Evolutionary conservation across 1,140 invertebrate species (phyloP).

Genomic region (Heliconius eleuchia): DNA sequence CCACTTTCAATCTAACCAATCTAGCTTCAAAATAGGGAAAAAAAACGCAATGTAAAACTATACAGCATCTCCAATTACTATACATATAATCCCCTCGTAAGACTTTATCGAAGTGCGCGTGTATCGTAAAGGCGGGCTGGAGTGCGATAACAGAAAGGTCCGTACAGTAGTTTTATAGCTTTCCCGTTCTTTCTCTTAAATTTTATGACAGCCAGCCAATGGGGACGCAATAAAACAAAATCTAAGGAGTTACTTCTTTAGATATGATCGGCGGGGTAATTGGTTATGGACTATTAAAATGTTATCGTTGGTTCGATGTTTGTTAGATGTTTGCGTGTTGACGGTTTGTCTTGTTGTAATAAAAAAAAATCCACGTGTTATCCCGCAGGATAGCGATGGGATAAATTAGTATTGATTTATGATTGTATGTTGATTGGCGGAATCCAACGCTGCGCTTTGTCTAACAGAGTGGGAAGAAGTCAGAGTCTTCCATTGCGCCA

Average conservation of each 20-base stretch:
- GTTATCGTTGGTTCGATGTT: neutral
- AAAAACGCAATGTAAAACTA: neutral
- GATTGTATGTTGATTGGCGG: too few species aligned
- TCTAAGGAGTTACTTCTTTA: neutral
- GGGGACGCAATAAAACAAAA: slow-evolving; percentile 27
- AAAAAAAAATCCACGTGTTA: too few species aligned
- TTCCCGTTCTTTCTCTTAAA: slow-evolving; percentile 28
- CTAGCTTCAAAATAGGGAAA: too few species aligned
- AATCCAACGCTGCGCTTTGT: too few species aligned
- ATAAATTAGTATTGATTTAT: too few species aligned
- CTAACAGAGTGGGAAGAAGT: too few species aligned
- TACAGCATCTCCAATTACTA: slow-evolving; percentile 14
- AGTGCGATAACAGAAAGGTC: slow-evolving; percentile 29
- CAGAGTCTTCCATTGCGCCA: too few species aligned
- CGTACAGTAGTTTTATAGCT: slow-evolving; percentile 33
- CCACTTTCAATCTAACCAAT: neutral
- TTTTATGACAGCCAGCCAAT: slow-evolving; percentile 30
- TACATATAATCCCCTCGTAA: slow-evolving; percentile 28
- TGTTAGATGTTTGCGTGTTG: too few species aligned
- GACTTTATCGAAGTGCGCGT: slow-evolving; percentile 28
- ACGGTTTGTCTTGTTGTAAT: too few species aligned
- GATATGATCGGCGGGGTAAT: slow-evolving; percentile 5
- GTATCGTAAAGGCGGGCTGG: slow-evolving; percentile 35
- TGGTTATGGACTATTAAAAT: neutral
- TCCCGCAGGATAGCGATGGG: too few species aligned